Percentiles rank a stretch among this genome's conserved stretches.
Evolutionary conservation across 2,888 invertebrate species (phyloP).

Genomic region (Rotaria sp.): DNA sequence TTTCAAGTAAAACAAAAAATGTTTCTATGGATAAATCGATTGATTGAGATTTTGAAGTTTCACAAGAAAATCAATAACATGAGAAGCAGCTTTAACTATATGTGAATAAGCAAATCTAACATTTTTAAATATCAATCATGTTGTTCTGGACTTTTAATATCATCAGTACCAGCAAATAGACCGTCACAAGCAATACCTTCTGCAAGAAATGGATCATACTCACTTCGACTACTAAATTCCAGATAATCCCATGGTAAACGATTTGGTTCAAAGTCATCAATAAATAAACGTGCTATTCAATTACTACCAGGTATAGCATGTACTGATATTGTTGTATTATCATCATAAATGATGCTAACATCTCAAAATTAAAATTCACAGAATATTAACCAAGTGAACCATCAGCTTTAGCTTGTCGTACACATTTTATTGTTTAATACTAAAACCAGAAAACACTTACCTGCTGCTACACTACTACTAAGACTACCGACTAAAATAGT

Average conservation of each 20-base stretch:
- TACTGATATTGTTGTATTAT: neutral
- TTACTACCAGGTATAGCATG: conserved; percentile 20
- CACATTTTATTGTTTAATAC: neutral
- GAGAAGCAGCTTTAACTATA: neutral
- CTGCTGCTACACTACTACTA: conserved; percentile 3
- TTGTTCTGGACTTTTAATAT: conserved; percentile 15
- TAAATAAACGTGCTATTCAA: neutral
- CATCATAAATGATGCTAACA: conserved; percentile 25
- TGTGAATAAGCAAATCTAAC: conserved; percentile 7
- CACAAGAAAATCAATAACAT: neutral
- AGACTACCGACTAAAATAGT: neutral
- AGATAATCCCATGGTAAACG: neutral
- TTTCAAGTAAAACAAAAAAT: no score
- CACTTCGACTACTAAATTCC: conserved; percentile 22
- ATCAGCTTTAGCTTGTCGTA: neutral
- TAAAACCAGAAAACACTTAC: neutral
- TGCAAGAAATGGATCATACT: conserved; percentile 29
- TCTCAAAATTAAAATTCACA: conserved; percentile 22
- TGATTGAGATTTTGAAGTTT: neutral
- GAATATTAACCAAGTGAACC: neutral
- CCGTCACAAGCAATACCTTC: conserved; percentile 20
- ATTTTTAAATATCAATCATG: neutral
- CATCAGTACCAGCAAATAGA: neutral
- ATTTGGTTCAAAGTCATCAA: neutral
- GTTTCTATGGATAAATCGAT: neutral